These are phyloP conservation scores for Chrysodeixis includens DNA, from an alignment of 2,888 invertebrate species.

Conservation along the genomic window DNA sequence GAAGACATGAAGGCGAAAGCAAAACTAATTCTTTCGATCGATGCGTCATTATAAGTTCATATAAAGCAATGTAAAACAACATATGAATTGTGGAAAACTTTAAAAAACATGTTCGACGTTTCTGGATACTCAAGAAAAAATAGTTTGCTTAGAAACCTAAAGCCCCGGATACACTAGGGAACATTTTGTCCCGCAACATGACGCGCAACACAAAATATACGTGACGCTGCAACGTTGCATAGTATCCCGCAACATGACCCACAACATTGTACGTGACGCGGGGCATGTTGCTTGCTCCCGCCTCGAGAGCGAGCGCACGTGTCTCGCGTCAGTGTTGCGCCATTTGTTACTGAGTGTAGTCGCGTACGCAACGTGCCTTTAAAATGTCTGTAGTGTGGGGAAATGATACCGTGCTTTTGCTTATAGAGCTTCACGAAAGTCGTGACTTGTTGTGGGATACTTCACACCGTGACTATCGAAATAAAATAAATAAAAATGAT, in stretches of 20 bases:
- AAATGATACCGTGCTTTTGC: slow-evolving; percentile 29
- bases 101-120: too few species aligned
- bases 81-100: too few species aligned
- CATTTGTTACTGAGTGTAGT: slow-evolving; percentile 46
- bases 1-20: too few species aligned
- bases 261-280: slow-evolving; percentile 42
- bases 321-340: slow-evolving; percentile 42
- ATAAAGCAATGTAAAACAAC: too few species aligned
- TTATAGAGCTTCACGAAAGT: slow-evolving; percentile 48
- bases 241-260: slow-evolving; percentile 21
- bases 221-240: slow-evolving; percentile 21
- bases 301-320: slow-evolving; percentile 46
- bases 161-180: slow-evolving; percentile 40
- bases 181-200: slow-evolving; percentile 47
- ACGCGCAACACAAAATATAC: slow-evolving; percentile 28
- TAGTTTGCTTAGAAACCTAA: slow-evolving; percentile 29
- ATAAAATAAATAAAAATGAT: slow-evolving; percentile 53
- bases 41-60: too few species aligned
- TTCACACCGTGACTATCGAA: slow-evolving; percentile 43
- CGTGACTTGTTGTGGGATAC: slow-evolving; percentile 48
- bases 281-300: slow-evolving; percentile 44
- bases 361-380: slow-evolving; percentile 41
- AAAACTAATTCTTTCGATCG: too few species aligned
- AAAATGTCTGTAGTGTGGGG: slow-evolving; percentile 41
- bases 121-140: too few species aligned